A percentile compares a stretch with the other conserved stretches of the same genome.
phyloP scores from a whole-genome alignment of 1,140 invertebrate species.

The Luehdorfia chinensis region DNA sequence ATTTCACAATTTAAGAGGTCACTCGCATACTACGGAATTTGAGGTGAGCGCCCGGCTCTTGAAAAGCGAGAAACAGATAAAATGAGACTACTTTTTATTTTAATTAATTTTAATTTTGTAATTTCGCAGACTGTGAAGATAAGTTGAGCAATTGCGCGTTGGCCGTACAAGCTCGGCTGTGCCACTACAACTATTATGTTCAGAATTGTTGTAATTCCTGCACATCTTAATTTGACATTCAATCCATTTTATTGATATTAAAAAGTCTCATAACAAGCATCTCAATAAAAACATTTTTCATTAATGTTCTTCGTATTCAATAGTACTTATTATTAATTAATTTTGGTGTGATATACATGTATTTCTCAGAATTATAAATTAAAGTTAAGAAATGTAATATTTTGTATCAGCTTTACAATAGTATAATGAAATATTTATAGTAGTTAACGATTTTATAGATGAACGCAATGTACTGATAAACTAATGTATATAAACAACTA shows the following conservation, averaged over 20 bases:
- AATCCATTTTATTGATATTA: not conserved
- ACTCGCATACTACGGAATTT: too few relatives aligned
- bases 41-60: too few relatives aligned
- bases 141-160: slow-evolving; percentile 85
- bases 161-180: slow-evolving; percentile 87
- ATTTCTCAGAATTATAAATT: slow-evolving; percentile 15
- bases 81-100: too few relatives aligned
- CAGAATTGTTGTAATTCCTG: slow-evolving; percentile 88
- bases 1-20: too few relatives aligned
- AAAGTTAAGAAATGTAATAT: slow-evolving; percentile 18
- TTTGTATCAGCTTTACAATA: slow-evolving; percentile 7
- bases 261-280: not conserved
- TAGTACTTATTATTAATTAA: slow-evolving; percentile 4
- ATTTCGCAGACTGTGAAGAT: slow-evolving; percentile 80
- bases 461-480: slow-evolving; percentile 15
- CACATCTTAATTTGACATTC: slow-evolving; percentile 26
- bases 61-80: too few relatives aligned
- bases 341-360: slow-evolving; percentile 16
- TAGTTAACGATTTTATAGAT: slow-evolving; percentile 10
- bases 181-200: slow-evolving; percentile 88
- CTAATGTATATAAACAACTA: slow-evolving; percentile 13
- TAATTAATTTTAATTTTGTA: too few relatives aligned
- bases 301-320: not conserved
- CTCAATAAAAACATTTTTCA: not conserved
- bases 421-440: not conserved